These are phyloP conservation scores for Leptinotarsa peninsularis DNA, from an alignment of 2,888 invertebrate species.

Conservation along the genomic window DNA sequence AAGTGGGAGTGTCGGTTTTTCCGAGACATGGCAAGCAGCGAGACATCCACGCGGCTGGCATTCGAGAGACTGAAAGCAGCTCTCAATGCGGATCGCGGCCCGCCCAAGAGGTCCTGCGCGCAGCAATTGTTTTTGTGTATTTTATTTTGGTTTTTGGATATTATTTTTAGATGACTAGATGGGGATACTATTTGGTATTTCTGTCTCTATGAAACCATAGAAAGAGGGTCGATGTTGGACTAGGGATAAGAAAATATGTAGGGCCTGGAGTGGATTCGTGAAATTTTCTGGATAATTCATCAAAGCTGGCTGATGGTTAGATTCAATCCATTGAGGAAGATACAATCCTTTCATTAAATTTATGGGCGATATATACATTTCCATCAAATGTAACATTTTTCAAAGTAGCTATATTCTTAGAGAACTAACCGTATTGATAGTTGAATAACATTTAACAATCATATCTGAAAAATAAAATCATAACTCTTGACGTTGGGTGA, in stretches of 20 bases:
- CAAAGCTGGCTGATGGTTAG: too few relatives aligned
- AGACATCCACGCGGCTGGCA: slow-evolving; percentile 2
- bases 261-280: background rate
- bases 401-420: too few relatives aligned
- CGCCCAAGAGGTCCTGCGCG: slow-evolving; percentile 23
- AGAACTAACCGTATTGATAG: too few relatives aligned
- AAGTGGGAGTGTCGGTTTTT: slow-evolving; percentile 53
- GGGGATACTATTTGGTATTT: background rate
- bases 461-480: too few relatives aligned
- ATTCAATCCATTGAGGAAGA: too few relatives aligned
- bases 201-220: background rate
- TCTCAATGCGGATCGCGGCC: slow-evolving; percentile 16
- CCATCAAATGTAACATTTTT: too few relatives aligned
- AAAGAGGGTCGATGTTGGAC: background rate
- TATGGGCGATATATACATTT: too few relatives aligned
- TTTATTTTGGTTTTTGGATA: background rate
- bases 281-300: background rate
- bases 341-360: too few relatives aligned
- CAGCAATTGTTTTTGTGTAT: slow-evolving; percentile 17
- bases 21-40: slow-evolving; percentile 11
- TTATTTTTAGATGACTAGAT: slow-evolving; percentile 10
- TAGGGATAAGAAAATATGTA: background rate
- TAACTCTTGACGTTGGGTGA: too few relatives aligned
- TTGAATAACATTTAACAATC: too few relatives aligned
- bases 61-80: slow-evolving; percentile 24